phyloP scores from a whole-genome alignment of 1,140 invertebrate species.

The Nasonia vitripennis region DNA sequence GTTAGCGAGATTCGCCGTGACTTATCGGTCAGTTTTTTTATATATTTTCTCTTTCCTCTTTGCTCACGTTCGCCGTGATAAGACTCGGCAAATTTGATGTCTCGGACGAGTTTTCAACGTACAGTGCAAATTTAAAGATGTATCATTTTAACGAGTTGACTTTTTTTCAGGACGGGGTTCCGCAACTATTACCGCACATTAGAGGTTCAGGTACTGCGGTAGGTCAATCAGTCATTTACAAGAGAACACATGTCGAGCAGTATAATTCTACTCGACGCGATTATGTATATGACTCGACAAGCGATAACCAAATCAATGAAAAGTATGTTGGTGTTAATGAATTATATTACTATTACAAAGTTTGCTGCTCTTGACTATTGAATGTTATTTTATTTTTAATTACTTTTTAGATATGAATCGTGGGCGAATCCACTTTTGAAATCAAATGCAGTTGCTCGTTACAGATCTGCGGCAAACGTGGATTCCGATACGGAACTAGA shows the following conservation, averaged over 20 bases:
- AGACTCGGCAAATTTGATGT: not conserved
- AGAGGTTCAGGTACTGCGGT: constrained; percentile 42
- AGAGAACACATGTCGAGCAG: constrained; percentile 61
- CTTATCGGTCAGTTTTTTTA: constrained; percentile 23
- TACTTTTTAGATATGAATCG: constrained; percentile 54
- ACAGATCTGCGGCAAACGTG: constrained; percentile 44
- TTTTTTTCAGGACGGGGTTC: constrained; percentile 54
- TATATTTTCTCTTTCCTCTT: not conserved
- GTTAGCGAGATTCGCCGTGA: constrained; percentile 10
- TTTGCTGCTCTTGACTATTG: not conserved
- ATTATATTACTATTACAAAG: constrained; percentile 18
- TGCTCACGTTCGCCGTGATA: not conserved
- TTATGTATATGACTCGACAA: constrained; percentile 41
- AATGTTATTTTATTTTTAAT: constrained; percentile 34
- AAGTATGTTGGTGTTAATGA: constrained; percentile 25
- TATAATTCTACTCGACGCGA: constrained; percentile 28
- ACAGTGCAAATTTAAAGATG: not conserved
- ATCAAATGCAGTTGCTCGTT: constrained; percentile 44
- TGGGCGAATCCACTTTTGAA: constrained; percentile 41
- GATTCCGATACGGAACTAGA: constrained; percentile 67
- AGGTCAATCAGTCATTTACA: constrained; percentile 57
- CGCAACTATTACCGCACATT: constrained; percentile 47
- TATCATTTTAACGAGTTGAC: constrained; percentile 4
- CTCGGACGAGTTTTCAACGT: not conserved
- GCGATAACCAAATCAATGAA: constrained; percentile 48